phyloP scores from a whole-genome alignment of 2,888 invertebrate genomes.

The Catocala nupta region DNA sequence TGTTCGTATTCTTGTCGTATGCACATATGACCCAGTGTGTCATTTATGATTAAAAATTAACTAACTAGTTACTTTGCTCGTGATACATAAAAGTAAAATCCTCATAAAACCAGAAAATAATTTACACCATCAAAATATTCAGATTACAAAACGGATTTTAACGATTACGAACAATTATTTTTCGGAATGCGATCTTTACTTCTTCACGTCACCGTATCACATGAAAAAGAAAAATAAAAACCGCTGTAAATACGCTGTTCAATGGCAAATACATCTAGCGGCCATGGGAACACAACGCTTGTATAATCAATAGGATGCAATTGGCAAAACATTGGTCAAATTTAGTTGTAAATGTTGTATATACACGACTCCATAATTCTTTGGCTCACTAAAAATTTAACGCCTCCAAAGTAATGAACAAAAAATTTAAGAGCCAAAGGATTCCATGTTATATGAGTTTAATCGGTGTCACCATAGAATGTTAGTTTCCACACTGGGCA shows the following conservation, averaged over 20 bases:
- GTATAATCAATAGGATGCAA: conserved; percentile 44
- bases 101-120: no score
- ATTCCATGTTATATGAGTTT: no score
- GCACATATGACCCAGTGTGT: no score
- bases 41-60: no score
- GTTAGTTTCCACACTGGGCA: not conserved
- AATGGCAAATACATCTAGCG: conserved; percentile 64
- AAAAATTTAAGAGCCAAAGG: not conserved
- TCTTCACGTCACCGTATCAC: conserved; percentile 32
- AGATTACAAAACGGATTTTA: no score
- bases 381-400: conserved; percentile 19
- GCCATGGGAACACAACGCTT: conserved; percentile 57
- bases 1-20: no score
- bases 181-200: not conserved
- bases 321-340: conserved; percentile 45
- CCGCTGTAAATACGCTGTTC: conserved; percentile 73
- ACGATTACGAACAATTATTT: no score
- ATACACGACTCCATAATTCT: conserved; percentile 50
- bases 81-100: no score
- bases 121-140: no score
- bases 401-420: not conserved
- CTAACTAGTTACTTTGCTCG: no score
- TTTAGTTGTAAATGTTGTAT: conserved; percentile 43
- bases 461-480: no score
- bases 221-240: conserved; percentile 27